Evolutionary conservation across 2,113 vertebrate species (phyloP).

Genomic region (Prietella phreatophila): DNA sequence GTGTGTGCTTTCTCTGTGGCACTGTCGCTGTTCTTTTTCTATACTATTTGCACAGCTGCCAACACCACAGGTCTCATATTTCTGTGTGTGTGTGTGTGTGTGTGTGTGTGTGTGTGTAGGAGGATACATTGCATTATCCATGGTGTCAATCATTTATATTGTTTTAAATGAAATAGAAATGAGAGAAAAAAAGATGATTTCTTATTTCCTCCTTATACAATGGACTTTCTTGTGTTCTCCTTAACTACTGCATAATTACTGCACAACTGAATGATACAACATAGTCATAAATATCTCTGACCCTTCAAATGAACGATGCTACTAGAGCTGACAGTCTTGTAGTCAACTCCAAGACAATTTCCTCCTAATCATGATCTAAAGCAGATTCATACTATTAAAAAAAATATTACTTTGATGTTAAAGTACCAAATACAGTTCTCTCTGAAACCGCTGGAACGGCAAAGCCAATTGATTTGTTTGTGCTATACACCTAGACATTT

Average conservation of each 20-base stretch:
- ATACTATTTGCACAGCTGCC: slow-evolving; percentile 23
- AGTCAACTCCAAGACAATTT: slow-evolving; percentile 8
- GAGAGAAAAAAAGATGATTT: background rate
- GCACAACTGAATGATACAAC: background rate
- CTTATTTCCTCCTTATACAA: background rate
- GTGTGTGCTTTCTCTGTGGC: slow-evolving; percentile 17
- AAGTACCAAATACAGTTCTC: background rate
- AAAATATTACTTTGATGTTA: background rate
- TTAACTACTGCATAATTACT: background rate
- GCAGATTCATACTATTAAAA: background rate
- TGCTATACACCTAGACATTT: no score
- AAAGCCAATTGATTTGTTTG: no score
- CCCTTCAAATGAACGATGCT: slow-evolving; percentile 47
- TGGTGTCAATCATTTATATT: background rate
- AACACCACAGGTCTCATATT: background rate
- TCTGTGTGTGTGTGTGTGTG: background rate
- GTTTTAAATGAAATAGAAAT: background rate
- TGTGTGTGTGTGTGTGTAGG: background rate
- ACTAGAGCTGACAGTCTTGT: background rate
- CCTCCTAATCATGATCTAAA: background rate
- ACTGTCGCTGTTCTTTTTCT: background rate
- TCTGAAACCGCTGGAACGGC: no score
- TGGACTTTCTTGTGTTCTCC: no score
- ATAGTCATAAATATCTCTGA: slow-evolving; percentile 42
- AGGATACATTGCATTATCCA: background rate